Evolutionary conservation across 1,140 invertebrate species (phyloP).

Genomic region (Radopholus similis): DNA sequence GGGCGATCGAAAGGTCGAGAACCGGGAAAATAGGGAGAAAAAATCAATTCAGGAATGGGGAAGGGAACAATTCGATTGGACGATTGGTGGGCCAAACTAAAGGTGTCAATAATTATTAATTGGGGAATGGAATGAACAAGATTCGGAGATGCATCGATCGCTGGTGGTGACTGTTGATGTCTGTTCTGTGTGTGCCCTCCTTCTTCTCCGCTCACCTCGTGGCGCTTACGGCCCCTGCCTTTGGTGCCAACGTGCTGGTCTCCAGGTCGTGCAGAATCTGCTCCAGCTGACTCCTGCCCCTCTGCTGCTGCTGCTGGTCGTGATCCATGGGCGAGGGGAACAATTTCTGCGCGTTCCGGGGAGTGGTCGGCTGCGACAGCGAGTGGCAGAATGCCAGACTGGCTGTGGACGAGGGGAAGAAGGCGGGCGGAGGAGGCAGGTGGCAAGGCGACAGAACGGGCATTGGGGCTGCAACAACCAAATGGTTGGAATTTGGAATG

Average conservation of each 20-base stretch:
- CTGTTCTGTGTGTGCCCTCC: no score
- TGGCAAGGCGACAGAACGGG: background rate
- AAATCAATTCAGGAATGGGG: no score
- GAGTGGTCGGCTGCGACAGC: slow-evolving; percentile 6
- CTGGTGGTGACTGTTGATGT: no score
- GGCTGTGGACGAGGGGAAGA: background rate
- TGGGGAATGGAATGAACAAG: no score
- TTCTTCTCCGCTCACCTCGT: no score
- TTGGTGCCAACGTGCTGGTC: background rate
- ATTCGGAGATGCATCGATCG: no score
- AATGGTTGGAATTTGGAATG: background rate
- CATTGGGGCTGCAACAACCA: background rate
- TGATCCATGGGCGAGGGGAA: slow-evolving; percentile 1
- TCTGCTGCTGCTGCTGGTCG: background rate
- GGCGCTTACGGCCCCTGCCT: no score
- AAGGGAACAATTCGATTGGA: no score
- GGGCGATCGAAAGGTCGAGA: no score
- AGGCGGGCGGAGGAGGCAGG: background rate
- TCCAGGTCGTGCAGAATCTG: background rate
- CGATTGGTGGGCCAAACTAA: no score
- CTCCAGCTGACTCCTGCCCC: background rate
- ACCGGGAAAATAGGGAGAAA: no score
- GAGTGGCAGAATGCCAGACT: background rate
- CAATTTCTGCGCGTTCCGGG: background rate
- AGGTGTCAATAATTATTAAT: no score